Evolutionary conservation across 2,797 vertebrate genomes (phyloP).

Genomic region (Momotus momota): DNA sequence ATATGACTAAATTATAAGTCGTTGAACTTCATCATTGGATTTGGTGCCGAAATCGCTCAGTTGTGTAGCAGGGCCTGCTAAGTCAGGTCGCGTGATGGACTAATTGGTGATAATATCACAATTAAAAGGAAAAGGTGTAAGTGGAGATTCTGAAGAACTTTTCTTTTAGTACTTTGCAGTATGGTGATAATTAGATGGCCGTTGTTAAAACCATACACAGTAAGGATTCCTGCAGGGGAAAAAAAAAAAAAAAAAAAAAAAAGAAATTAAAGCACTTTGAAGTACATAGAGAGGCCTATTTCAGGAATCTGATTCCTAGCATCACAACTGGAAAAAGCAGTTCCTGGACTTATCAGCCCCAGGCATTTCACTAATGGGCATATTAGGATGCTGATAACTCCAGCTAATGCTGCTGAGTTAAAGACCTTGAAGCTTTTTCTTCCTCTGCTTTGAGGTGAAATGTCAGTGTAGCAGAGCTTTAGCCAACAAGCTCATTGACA

Average conservation of each 20-base stretch:
- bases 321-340: not conserved
- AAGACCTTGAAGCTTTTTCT: not conserved
- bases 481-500: not conserved
- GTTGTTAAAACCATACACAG: not conserved
- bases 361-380: not conserved
- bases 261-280: not conserved
- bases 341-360: not conserved
- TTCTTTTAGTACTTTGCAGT: not conserved
- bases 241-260: slow-evolving; percentile 9
- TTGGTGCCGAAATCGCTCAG: not conserved
- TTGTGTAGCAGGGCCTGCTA: not conserved
- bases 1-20: not conserved
- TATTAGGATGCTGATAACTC: not conserved
- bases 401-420: not conserved
- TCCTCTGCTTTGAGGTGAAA: not conserved
- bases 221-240: not conserved
- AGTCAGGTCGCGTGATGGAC: not conserved
- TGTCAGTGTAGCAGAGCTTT: not conserved
- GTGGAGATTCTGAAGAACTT: not conserved
- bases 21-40: not conserved
- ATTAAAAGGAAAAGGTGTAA: not conserved
- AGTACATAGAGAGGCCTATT: not conserved
- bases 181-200: not conserved
- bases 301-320: not conserved
- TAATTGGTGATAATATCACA: not conserved